Evolutionary conservation across 2,797 vertebrate genomes (phyloP), one percentile per base, ranked within the genome.

Genomic region (Avahi laniger): DNA sequence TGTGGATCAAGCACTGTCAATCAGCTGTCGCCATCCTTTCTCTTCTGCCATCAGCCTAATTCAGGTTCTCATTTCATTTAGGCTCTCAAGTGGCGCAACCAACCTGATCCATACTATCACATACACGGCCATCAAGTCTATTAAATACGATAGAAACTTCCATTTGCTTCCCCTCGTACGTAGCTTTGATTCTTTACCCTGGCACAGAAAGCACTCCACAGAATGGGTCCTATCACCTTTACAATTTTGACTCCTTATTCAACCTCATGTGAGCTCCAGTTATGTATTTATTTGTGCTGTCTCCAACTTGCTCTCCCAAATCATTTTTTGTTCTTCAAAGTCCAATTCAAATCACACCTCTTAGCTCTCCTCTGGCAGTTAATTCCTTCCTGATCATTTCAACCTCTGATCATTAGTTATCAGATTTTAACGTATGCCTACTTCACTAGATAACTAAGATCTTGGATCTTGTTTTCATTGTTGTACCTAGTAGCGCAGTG

Each of bases 121-220:
- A 35, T 6, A 26, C 38, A 43, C 10, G 30, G 30, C 22, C 48
- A 43, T 28, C 41, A 82, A 9, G 61, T 94, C 30, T 57, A 6
- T 43, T 43, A 61, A 75, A 14, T 5, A 50, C 0, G 7, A 35
- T 3, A 52, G 26, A 50, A 57, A 65, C 2, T 70, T 35, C 48
- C 6, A 8, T 1, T 41, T 0, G 2, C 26, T 30, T 15, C 30
- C 20, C 26, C 24, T 2, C 4, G 1, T 48, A 15, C 14, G 0
- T 8, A 43, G 78, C n/a, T 33, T 15, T 20, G 91, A 46, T 38
- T 82, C 43, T 75, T 94, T 61, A 33, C 33, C 1, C 59, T 50
- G 41, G 52, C 38, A 84, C 46, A 54, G 59, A 50, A 89, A 76
- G 1, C 33, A 35, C 12, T 50, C 13, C 28, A 41, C 18, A 61